Conservation (phyloP, 2,888 invertebrate species). For the Eupithecia exiguata region DNA sequence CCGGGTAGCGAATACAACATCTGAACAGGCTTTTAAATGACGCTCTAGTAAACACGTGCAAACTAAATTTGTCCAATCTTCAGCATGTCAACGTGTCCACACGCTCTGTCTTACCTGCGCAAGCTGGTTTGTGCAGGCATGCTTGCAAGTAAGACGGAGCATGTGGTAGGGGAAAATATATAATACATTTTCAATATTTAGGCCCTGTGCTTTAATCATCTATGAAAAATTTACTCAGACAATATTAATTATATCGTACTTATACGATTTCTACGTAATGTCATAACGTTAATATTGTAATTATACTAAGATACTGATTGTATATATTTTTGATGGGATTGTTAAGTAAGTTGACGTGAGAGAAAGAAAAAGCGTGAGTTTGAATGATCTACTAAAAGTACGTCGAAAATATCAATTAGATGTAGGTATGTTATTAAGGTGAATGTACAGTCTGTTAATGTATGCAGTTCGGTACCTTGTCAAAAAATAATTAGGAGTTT, state of each 20-base stretch:
- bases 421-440: background rate
- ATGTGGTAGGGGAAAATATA: too few relatives aligned
- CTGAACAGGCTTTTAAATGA: background rate
- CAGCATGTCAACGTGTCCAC: too few relatives aligned
- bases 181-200: background rate
- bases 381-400: background rate
- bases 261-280: background rate
- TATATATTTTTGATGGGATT: constrained; percentile 15
- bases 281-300: constrained; percentile 4
- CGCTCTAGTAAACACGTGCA: too few relatives aligned
- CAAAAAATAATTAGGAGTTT: too few relatives aligned
- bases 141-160: too few relatives aligned
- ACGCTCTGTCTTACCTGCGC: too few relatives aligned
- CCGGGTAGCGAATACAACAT: background rate
- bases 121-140: too few relatives aligned
- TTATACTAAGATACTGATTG: background rate
- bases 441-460: background rate
- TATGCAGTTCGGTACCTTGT: background rate
- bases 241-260: background rate
- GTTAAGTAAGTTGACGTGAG: background rate
- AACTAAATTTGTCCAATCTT: too few relatives aligned
- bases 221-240: constrained; percentile 3
- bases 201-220: background rate
- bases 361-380: background rate
- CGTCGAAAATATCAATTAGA: background rate